Base-by-base conservation (phyloP, 2,888 invertebrate species). In the Blera fallax region DNA sequence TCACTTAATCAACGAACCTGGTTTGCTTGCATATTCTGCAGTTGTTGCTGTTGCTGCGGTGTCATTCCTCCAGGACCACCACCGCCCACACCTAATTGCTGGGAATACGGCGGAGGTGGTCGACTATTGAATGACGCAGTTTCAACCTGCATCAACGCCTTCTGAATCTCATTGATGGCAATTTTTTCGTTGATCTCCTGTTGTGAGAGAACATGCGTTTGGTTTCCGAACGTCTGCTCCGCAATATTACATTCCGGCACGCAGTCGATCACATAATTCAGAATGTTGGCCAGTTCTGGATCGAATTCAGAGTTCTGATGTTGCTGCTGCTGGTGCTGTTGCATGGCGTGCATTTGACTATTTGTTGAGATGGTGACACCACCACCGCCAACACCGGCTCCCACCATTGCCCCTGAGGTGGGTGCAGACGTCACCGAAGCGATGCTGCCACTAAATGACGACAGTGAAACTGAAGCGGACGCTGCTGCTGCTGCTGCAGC, bases 161-260 rank as follows among this genome's bases (percentile, higher is more conserved):
- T 96, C 90, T 97, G 96, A 90, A 98, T 98, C 56, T 96, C 97
- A 90, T 95, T 96, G 87, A 98, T 98, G 85, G 96, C 96, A 92
- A 95, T 95, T 90, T 95, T 95, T 90, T 96, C 96, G 89, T 94
- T 95, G 50, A 89, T 89, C 78, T 90, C 90, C 79, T 90, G 90
- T 34, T 89, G 89, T 16, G 89, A 89, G 24, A 89, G 88, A 4
- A 88, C 87, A 32, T 90, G 89, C 48, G 87, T 87, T 43, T 90
- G 88, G 64, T 90, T 90, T 4, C 91, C 90, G 27, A 87, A 83
- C 10, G 88, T 87, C 8, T 88, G 88, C 64, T 88, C 90, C 24
- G 90, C 89, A 65, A 90, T 89, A 69, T 90, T 90, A 67, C 76
- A 81, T 56, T 96, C 96, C 80, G 96, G 95, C 91, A 95, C 95